Percentiles rank a stretch among this genome's conserved stretches.
Conservation (phyloP, 2,888 invertebrate species). For the Neoascia interrupta region DNA sequence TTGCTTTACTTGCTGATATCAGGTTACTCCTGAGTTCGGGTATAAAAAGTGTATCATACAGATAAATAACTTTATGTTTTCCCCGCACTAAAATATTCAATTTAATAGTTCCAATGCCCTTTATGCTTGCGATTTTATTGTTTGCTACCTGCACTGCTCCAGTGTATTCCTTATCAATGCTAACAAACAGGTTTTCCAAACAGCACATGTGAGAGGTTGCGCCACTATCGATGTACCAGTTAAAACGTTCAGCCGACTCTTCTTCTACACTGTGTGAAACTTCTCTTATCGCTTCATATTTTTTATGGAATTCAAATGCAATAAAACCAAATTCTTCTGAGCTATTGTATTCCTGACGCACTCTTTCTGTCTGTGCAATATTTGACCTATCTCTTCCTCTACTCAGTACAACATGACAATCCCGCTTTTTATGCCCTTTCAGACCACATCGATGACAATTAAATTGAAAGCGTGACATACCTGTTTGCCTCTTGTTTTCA, state of each 20-base stretch:
- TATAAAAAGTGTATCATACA: conserved; percentile 1
- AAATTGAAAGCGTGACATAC: background rate
- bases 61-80: background rate
- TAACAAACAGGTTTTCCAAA: background rate
- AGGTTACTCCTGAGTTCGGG: background rate
- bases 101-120: background rate
- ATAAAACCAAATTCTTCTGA: too few species aligned
- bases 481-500: too few species aligned
- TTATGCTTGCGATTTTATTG: background rate
- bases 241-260: too few species aligned
- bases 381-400: too few species aligned
- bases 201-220: conserved; percentile 9
- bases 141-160: background rate
- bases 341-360: too few species aligned
- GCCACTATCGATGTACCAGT: background rate
- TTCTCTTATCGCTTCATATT: background rate
- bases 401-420: too few species aligned
- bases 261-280: too few species aligned
- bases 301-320: background rate
- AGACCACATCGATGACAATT: background rate
- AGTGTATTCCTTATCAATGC: background rate
- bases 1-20: conserved; percentile 7
- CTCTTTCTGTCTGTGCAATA: too few species aligned
- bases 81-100: background rate
- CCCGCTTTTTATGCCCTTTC: too few species aligned